Evolutionary conservation across 2,888 invertebrate species (phyloP).

Genomic region (Papilio protenor): DNA sequence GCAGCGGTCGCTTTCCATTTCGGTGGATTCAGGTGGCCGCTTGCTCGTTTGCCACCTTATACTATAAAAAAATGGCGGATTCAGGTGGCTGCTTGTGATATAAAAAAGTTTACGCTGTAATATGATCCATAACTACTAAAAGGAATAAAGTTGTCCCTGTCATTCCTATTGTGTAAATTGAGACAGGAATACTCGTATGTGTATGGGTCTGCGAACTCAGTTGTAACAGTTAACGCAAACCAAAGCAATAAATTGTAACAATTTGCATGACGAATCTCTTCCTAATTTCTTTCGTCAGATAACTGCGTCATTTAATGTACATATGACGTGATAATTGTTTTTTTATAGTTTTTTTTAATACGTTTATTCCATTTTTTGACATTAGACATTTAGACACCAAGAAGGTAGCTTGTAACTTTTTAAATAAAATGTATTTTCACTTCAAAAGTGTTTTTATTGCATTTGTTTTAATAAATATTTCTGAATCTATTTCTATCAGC

Average conservation of each 20-base stretch:
- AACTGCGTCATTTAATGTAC: conserved; percentile 36
- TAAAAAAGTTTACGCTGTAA: no score
- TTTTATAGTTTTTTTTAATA: conserved; percentile 23
- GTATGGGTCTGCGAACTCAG: not conserved
- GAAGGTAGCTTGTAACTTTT: not conserved
- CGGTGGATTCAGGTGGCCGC: no score
- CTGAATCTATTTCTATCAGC: not conserved
- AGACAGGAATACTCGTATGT: no score
- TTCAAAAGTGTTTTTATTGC: conserved; percentile 6
- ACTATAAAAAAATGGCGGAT: no score
- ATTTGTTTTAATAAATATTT: conserved; percentile 4
- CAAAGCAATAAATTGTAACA: conserved; percentile 27
- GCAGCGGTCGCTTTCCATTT: no score
- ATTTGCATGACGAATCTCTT: conserved; percentile 9
- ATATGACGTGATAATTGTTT: conserved; percentile 39
- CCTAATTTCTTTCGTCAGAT: conserved; percentile 34
- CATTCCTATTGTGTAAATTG: no score
- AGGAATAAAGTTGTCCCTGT: no score
- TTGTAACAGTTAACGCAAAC: conserved; percentile 7
- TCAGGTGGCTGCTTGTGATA: no score
- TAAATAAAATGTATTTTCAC: conserved; percentile 11
- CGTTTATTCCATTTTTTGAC: conserved; percentile 35
- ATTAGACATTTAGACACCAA: conserved; percentile 35
- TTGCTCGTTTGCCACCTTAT: no score
- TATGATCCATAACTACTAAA: no score